Evolutionary conservation across 2,113 vertebrate species (phyloP).

Genomic region (Hypocryptadius cinnamomeus): DNA sequence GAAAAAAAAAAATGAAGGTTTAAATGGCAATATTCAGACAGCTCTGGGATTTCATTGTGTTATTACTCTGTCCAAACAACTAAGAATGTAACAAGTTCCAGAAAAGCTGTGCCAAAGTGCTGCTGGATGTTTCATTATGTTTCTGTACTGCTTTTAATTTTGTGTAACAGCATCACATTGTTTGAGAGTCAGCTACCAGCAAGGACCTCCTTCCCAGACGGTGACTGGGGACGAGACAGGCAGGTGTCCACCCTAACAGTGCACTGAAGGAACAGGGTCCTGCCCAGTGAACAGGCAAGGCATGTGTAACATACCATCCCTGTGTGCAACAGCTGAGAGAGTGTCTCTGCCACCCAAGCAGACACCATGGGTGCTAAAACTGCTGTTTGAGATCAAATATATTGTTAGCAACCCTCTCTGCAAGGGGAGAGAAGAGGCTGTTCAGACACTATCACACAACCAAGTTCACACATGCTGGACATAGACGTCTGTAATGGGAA

Average conservation of each 20-base stretch:
- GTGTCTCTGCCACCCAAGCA: not conserved
- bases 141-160: not conserved
- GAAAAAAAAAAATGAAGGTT: not conserved
- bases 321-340: not conserved
- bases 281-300: not conserved
- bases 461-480: not conserved
- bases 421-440: not conserved
- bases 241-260: not conserved
- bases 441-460: not conserved
- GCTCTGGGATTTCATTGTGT: not conserved
- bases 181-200: not conserved
- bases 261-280: not conserved
- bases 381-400: not conserved
- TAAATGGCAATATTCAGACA: not conserved
- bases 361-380: not conserved
- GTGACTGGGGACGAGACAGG: not conserved
- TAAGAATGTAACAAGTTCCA: not conserved
- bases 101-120: not conserved
- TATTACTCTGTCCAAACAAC: not conserved
- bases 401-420: not conserved
- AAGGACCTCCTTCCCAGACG: not conserved
- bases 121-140: not conserved
- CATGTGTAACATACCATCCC: not conserved
- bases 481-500: not conserved
- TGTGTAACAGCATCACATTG: not conserved